These are phyloP conservation scores for Pachymerium ferrugineum DNA, from an alignment of 2,888 invertebrate species.

Conservation along the genomic window DNA sequence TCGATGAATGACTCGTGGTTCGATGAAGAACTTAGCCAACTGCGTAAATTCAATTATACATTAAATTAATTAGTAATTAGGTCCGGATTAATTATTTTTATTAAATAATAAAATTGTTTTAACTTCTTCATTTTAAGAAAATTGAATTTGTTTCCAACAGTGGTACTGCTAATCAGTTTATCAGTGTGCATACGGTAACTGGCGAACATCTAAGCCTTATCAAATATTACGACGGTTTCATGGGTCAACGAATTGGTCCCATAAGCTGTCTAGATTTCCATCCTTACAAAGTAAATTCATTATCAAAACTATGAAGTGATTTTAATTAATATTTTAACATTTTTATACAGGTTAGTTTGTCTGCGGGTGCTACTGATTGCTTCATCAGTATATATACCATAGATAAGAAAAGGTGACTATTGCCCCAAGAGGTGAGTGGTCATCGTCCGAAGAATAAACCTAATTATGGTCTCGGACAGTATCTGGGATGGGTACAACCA, in stretches of 20 bases:
- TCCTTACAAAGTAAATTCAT: slow-evolving; percentile 66
- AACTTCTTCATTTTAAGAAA: too few species aligned
- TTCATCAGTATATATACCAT: slow-evolving; percentile 70
- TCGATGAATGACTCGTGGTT: too few species aligned
- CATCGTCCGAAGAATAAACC: background rate
- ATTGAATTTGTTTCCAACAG: slow-evolving; percentile 52
- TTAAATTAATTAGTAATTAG: too few species aligned
- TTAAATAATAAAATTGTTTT: too few species aligned
- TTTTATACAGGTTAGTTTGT: slow-evolving; percentile 54
- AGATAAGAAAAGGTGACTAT: slow-evolving; percentile 31
- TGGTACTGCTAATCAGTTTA: slow-evolving; percentile 63
- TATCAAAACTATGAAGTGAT: background rate
- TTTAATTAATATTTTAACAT: slow-evolving; percentile 16
- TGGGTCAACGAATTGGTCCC: slow-evolving; percentile 75
- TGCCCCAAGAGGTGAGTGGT: background rate
- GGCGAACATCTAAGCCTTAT: slow-evolving; percentile 71
- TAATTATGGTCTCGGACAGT: background rate
- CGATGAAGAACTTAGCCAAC: too few species aligned
- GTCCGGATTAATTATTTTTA: too few species aligned
- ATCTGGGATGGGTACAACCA: background rate
- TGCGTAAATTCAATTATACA: too few species aligned
- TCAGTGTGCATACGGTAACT: slow-evolving; percentile 47
- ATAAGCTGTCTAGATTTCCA: slow-evolving; percentile 86
- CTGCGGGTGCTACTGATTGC: slow-evolving; percentile 79
- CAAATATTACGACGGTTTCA: slow-evolving; percentile 86